A percentile compares a stretch with the other conserved stretches of the same genome.
phyloP scores from a whole-genome alignment of 2,797 vertebrate genomes.

The Sebastiscus albofasciatus region DNA sequence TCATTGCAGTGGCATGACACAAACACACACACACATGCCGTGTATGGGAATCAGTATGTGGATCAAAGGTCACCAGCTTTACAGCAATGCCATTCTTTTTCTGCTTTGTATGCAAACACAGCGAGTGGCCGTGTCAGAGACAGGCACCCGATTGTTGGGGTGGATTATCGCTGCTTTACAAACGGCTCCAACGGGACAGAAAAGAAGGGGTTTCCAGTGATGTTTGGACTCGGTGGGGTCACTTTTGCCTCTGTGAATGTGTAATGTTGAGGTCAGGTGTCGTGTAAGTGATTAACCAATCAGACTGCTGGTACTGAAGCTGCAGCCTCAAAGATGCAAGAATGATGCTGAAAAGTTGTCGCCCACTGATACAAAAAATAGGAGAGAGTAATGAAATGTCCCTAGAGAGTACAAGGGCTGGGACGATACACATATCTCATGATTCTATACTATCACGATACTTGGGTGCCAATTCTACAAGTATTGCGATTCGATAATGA shows the following conservation, averaged over 20 bases:
- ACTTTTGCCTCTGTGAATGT: not conserved
- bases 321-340: not conserved
- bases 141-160: slow-evolving; percentile 67
- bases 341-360: not conserved
- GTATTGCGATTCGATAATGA: too few species aligned
- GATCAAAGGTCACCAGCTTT: slow-evolving; percentile 74
- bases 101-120: slow-evolving; percentile 77
- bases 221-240: slow-evolving; percentile 1
- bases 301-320: not conserved
- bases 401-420: too few species aligned
- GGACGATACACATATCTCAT: too few species aligned
- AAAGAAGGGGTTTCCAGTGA: slow-evolving; percentile 44
- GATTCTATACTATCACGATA: too few species aligned
- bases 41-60: slow-evolving; percentile 62
- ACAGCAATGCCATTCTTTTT: slow-evolving; percentile 70
- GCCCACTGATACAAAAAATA: not conserved
- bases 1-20: slow-evolving; percentile 28
- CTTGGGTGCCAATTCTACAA: too few species aligned
- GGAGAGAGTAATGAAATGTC: not conserved
- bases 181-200: slow-evolving; percentile 36
- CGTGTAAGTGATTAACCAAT: not conserved
- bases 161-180: slow-evolving; percentile 64
- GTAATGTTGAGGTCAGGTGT: not conserved
- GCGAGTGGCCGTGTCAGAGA: slow-evolving; percentile 57
- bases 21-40: not conserved